These are phyloP conservation scores for Serilophus lunatus DNA, from an alignment of 2,113 vertebrate species.

Conservation along the genomic window DNA sequence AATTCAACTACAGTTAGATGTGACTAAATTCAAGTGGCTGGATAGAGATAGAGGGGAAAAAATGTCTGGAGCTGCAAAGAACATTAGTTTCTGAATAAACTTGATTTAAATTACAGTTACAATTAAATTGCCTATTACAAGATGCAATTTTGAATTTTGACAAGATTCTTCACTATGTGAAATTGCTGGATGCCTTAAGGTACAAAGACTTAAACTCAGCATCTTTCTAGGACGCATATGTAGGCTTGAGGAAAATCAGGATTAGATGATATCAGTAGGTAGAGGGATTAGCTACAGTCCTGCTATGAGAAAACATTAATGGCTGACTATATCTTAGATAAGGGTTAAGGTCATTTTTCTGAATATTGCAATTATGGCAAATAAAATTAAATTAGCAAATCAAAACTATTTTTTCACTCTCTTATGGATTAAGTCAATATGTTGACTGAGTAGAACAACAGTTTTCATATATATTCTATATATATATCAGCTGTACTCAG, in stretches of 20 bases:
- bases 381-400: not conserved
- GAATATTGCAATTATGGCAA: not conserved
- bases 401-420: not conserved
- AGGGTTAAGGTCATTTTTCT: not conserved
- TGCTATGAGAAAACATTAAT: not conserved
- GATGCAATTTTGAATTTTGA: not conserved
- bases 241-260: not conserved
- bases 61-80: not conserved
- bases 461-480: not conserved
- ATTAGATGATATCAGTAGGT: not conserved
- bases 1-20: not conserved
- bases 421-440: not conserved
- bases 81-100: not conserved
- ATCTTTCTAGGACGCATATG: not conserved
- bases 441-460: not conserved
- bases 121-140: not conserved
- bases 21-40: not conserved
- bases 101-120: not conserved
- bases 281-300: not conserved
- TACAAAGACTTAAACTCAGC: not conserved
- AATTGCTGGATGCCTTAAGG: not conserved
- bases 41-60: not conserved
- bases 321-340: not conserved
- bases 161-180: not conserved
- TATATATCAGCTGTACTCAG: not conserved